These are phyloP conservation scores for Crax fasciolata DNA, from an alignment of 2,797 vertebrate genomes.

Conservation along the genomic window DNA sequence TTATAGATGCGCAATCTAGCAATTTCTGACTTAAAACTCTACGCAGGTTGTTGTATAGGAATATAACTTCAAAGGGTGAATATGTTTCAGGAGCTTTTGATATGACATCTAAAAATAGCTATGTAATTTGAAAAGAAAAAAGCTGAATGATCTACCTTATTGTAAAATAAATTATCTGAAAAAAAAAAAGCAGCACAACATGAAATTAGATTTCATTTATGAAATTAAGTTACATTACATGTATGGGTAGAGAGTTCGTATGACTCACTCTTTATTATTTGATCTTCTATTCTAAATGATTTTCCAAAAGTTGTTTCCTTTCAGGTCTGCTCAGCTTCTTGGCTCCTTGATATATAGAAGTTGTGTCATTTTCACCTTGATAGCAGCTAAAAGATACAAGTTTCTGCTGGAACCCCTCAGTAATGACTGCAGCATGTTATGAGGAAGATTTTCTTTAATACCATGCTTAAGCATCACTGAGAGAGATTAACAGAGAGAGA, in stretches of 20 bases:
- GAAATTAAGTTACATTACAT: background rate
- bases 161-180: background rate
- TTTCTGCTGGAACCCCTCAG: background rate
- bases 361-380: background rate
- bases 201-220: background rate
- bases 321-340: background rate
- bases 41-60: background rate
- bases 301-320: background rate
- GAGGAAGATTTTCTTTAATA: background rate
- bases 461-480: background rate
- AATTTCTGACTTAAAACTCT: background rate
- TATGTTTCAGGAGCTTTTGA: background rate
- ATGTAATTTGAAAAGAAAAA: background rate
- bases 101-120: background rate
- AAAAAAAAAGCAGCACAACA: background rate
- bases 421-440: background rate
- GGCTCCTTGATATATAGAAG: background rate
- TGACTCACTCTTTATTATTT: background rate
- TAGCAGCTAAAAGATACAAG: background rate
- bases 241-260: background rate
- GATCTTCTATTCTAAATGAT: background rate
- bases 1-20: background rate
- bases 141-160: background rate
- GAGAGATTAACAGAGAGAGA: background rate
- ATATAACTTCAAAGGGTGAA: background rate